Evolutionary conservation across 30 jellyfish, hydroid and myxozoan species (phyloP), one percentile per base, ranked within the genome.

Genomic region (Hydractinia echinata): DNA sequence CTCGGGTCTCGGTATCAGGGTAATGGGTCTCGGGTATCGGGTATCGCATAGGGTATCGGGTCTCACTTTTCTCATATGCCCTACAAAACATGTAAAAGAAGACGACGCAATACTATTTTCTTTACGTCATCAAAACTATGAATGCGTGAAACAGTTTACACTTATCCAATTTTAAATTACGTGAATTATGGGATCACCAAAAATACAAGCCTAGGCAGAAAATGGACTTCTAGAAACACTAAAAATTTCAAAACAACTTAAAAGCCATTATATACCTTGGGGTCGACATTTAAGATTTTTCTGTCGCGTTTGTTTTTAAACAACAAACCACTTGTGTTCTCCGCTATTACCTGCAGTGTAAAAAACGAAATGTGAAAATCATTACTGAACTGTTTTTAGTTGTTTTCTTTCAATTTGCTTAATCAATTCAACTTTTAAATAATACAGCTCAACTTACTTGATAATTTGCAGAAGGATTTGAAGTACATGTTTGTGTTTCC

Each of bases 401-500:
- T n/a, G n/a, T n/a, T 10, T 21, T 21, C 52, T n/a, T 68, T 11
- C n/a, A 20, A 68, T 14, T 15, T 68, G 30, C 53, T 11, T 11
- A 11, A 68, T 21, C 79, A 68, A 30, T 30, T 30, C 44, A 30
- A 30, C 44, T 30, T 1, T 30, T 30, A 30, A 30, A 30, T 30
- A 30, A 30, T 19, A 7, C 18, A 44, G 11, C 14, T 11, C n/a
- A 72, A 49, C 54, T 14, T 44, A 89, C 96, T 94, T 92, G 95
- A 77, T 92, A 92, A 55, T 92, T 92, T 16, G 93, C 89, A 7
- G 98, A 87, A 4, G 98, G 93, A 55, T 87, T 87, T 50, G 98
- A 92, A 4, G 98, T 92, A 71, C 98, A 92, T 64, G 86, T 87
- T 54, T 92, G 98, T 8, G 98, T 92, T 72, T 92, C 98, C 98